Percentiles rank a stretch among this genome's conserved stretches.
phyloP scores from a whole-genome alignment of 2,888 invertebrate genomes.

The Zootermopsis nevadensis region DNA sequence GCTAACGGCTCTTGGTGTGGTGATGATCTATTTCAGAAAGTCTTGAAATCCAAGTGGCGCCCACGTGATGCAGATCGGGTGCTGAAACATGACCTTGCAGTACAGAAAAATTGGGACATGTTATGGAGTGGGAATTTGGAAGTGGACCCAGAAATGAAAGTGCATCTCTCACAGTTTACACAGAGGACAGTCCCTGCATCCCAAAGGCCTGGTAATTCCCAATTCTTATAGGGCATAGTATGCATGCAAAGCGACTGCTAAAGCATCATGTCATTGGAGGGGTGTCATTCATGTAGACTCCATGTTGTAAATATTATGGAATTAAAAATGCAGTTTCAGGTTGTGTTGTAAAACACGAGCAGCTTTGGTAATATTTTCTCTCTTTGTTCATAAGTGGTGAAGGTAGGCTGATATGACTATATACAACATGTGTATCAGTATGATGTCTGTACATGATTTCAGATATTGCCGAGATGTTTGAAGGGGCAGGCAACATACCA shows the following conservation, averaged over 20 bases:
- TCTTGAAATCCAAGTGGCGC: constrained; percentile 75
- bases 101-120: constrained; percentile 77
- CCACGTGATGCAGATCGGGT: constrained; percentile 70
- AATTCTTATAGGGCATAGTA: no score
- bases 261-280: no score
- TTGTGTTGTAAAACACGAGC: no score
- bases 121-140: constrained; percentile 69
- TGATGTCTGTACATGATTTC: background rate
- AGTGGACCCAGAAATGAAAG: constrained; percentile 63
- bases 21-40: constrained; percentile 66
- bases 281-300: no score
- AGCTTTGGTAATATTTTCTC: no score
- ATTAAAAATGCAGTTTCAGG: no score
- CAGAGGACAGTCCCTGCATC: constrained; percentile 60
- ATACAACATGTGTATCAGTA: no score
- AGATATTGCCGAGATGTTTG: background rate
- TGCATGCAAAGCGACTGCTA: no score
- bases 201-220: background rate
- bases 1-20: no score
- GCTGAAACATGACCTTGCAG: constrained; percentile 73
- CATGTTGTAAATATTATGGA: no score
- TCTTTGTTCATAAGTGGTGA: no score
- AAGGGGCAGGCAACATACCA: constrained; percentile 56
- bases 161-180: constrained; percentile 76
- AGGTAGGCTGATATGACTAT: no score